Conservation (phyloP, 2,113 vertebrate genomes). For the Phasianus colchicus region DNA sequence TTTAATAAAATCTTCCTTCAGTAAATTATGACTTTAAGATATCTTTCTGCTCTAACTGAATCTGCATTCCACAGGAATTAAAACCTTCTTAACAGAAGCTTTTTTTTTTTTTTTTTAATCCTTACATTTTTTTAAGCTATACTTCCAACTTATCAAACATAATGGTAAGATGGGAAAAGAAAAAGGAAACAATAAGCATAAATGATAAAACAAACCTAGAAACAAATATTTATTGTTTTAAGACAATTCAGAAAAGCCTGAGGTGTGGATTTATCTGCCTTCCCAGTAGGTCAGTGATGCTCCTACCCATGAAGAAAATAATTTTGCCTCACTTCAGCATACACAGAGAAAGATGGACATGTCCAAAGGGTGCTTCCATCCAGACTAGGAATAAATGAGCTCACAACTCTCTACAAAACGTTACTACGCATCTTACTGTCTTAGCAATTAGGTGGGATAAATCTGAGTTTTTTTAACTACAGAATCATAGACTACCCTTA, state of each 20-base stretch:
- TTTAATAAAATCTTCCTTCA: slow-evolving; percentile 36
- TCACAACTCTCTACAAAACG: not conserved
- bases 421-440: rapidly evolving
- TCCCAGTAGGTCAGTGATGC: not conserved
- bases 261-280: not conserved
- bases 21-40: slow-evolving; percentile 39
- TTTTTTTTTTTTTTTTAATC: not conserved
- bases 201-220: not conserved
- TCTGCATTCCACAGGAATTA: slow-evolving; percentile 14
- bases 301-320: not conserved
- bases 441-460: not conserved
- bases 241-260: not conserved
- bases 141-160: not conserved
- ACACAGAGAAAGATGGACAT: not conserved
- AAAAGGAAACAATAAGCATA: not conserved
- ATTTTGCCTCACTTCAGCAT: not conserved
- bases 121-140: not conserved
- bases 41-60: slow-evolving; percentile 2
- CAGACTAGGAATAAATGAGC: not conserved
- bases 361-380: not conserved
- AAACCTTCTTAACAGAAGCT: not conserved
- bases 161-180: not conserved
- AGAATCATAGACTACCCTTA: not conserved
- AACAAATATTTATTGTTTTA: not conserved
- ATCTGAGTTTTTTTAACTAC: not conserved